Conservation (phyloP, 2,113 vertebrate species). For the Spea bombifrons region DNA sequence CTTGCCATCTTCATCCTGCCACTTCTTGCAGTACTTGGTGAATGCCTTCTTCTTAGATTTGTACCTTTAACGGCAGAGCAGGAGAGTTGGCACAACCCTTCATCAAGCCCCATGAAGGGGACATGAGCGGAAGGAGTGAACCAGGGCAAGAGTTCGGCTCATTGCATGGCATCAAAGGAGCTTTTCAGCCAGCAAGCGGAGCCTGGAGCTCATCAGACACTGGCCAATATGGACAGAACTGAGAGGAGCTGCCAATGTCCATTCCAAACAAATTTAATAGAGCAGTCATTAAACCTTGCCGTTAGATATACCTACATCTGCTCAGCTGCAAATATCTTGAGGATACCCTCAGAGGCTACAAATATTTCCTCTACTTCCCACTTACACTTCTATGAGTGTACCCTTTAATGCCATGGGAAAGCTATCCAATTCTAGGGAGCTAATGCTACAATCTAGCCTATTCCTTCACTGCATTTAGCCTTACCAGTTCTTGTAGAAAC, state of each 20-base stretch:
- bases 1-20: constrained; percentile 98
- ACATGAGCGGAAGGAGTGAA: constrained; percentile 62
- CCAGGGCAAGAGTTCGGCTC: constrained; percentile 68
- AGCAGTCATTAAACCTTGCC: no score
- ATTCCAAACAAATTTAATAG: constrained; percentile 46
- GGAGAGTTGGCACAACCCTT: constrained; percentile 66
- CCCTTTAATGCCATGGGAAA: no score
- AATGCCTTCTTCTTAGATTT: constrained; percentile 99
- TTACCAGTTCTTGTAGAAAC: constrained; percentile 99
- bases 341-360: no score
- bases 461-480: constrained; percentile 12
- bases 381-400: no score
- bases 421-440: no score
- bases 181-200: constrained; percentile 94
- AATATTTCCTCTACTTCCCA: no score
- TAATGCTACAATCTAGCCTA: no score
- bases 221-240: constrained; percentile 61
- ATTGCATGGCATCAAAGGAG: constrained; percentile 87
- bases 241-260: constrained; percentile 87
- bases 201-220: constrained; percentile 92
- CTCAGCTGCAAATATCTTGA: no score
- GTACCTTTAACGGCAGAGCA: constrained; percentile 79
- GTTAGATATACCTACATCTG: no score
- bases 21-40: constrained; percentile 98
- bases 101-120: constrained; percentile 56